Conservation (phyloP, 1,140 invertebrate species). For the Eumeta japonica region DNA sequence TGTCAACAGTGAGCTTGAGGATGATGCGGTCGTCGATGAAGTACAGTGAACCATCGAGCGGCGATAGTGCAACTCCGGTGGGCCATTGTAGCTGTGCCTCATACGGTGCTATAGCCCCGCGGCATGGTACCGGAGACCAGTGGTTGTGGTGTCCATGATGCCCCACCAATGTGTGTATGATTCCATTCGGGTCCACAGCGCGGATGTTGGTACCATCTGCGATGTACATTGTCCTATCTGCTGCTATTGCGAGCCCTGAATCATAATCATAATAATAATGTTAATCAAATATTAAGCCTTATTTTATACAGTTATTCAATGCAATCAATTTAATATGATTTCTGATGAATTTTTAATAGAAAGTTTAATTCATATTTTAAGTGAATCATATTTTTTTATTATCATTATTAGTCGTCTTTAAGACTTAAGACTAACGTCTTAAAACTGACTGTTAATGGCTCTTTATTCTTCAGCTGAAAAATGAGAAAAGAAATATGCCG, state of each 20-base stretch:
- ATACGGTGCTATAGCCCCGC: conserved; percentile 73
- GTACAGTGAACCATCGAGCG: conserved; percentile 89
- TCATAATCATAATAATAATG: conserved; percentile 10
- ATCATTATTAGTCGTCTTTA: no score
- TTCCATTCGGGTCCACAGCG: conserved; percentile 83
- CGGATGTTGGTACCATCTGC: conserved; percentile 92
- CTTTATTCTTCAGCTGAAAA: no score
- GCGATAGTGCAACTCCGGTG: conserved; percentile 87
- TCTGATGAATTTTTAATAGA: no score
- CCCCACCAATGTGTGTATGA: conserved; percentile 93
- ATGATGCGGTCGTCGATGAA: conserved; percentile 95
- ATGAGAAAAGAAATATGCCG: no score
- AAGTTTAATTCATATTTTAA: no score
- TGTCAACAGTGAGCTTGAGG: conserved; percentile 85
- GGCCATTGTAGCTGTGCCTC: conserved; percentile 94
- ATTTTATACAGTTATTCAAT: background rate
- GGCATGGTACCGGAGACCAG: conserved; percentile 85
- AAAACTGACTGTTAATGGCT: no score
- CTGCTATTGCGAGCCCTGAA: conserved; percentile 80
- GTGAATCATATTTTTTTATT: no score
- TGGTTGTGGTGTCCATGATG: conserved; percentile 89
- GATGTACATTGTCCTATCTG: conserved; percentile 90
- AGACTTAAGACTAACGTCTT: no score
- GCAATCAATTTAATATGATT: conserved; percentile 2
- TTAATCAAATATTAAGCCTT: conserved; percentile 1